These are phyloP conservation scores for Stichodactyla helianthus DNA, from an alignment of 64 coral and sea anemone species.

Conservation along the genomic window DNA sequence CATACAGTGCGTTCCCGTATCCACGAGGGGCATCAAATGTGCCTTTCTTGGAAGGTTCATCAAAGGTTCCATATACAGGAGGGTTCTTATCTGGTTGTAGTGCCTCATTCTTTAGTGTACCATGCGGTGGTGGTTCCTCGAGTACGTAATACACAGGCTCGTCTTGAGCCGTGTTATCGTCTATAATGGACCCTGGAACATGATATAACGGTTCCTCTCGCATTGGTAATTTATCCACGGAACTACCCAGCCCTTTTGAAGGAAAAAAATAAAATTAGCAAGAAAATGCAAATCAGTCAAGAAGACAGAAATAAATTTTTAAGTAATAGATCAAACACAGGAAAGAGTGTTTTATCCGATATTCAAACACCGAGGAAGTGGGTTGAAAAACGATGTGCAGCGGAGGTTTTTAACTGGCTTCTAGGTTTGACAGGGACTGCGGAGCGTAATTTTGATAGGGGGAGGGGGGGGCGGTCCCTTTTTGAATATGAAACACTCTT, in stretches of 20 bases:
- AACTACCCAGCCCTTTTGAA: neutral
- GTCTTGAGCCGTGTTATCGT: neutral
- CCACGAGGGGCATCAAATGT: neutral
- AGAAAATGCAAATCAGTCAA: too few relatives aligned
- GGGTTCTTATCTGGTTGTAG: neutral
- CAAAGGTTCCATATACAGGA: conserved; percentile 6
- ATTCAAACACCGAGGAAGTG: too few relatives aligned
- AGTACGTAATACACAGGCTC: neutral
- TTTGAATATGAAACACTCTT: too few relatives aligned
- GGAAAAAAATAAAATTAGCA: neutral
- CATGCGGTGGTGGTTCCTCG: neutral
- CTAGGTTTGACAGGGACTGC: too few relatives aligned
- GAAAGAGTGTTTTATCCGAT: too few relatives aligned
- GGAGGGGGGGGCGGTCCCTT: neutral
- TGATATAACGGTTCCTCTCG: neutral
- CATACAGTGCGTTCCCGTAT: neutral
- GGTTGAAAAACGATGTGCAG: too few relatives aligned
- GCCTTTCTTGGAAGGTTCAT: neutral
- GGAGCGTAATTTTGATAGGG: neutral
- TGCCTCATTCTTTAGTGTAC: neutral
- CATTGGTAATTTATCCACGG: neutral
- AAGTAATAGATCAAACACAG: too few relatives aligned
- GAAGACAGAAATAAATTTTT: too few relatives aligned
- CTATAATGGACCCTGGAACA: neutral
- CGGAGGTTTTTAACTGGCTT: too few relatives aligned